Base-by-base conservation (phyloP, 1,140 invertebrate species). In the Drosophila setifemur region DNA sequence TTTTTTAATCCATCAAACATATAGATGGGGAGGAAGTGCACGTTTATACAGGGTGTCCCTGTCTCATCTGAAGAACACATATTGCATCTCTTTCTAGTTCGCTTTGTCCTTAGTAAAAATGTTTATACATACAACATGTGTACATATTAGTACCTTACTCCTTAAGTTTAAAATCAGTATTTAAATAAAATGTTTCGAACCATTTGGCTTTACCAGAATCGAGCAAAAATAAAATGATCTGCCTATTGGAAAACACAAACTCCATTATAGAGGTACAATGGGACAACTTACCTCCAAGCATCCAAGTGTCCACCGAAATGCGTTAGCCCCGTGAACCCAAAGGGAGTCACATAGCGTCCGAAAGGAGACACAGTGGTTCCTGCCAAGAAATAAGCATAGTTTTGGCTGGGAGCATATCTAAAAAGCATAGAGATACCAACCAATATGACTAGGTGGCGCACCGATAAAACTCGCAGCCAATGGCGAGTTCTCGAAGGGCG, bases 361-460 rank as follows among this genome's bases (percentile, higher is more conserved):
- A 96, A 96, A 29, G 95, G 95, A 12, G 95, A 95, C 79, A 95
- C 93, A 57, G 94, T 74, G 31, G 88, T 88, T 21, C 88, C 88
- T 90, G 31, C 49, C 3, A 25, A 57, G 14, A 57, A 6, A 26
- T 16, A 23, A 8, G 9, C n/a, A 1, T 1, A 16, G 12, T 31
- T 29, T 14, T 6, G 6, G 4, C 5, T 5, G 21, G 0, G 2
- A 1, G 18, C 5, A 18, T 19, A 4, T 0, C n/a, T 21, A 5
- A 21, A 28, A 48, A 21, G 4, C 8, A 37, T 9, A 19, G 4
- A 8, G 8, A 69, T 28, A 53, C 78, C 81, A 91, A 94, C 93
- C 93, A 90, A 94, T 91, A 92, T 94, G 93, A 73, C 92, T 92
- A 64, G 92, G 88, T 57, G 93, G 91, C 33, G 92, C 91, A 28